phyloP scores from a whole-genome alignment of 2,888 invertebrate genomes.

The Hermodice carunculata region DNA sequence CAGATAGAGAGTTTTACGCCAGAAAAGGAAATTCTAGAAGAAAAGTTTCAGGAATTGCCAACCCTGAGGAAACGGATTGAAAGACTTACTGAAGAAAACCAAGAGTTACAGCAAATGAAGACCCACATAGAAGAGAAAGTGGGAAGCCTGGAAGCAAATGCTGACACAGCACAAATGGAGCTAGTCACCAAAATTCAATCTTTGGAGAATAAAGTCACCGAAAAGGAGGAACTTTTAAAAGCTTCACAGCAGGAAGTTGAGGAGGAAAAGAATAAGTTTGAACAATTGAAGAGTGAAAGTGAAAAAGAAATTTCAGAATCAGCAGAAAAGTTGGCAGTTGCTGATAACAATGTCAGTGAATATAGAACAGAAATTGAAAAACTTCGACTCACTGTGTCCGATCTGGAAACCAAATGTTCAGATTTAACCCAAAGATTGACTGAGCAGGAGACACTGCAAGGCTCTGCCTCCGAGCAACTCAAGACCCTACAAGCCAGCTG shows the following conservation, averaged over 20 bases:
- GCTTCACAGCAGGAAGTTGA: background rate
- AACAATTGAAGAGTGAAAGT: background rate
- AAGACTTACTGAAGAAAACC: slow-evolving; percentile 9
- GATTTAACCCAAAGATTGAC: too few species aligned
- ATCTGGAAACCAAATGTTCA: too few species aligned
- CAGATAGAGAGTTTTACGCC: slow-evolving; percentile 36
- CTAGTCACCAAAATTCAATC: background rate
- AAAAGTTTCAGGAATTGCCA: slow-evolving; percentile 24
- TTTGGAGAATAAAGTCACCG: background rate
- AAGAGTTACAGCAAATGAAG: slow-evolving; percentile 2
- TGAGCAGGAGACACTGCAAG: too few species aligned
- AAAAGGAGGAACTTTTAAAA: background rate
- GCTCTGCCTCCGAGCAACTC: too few species aligned
- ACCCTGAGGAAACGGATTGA: slow-evolving; percentile 14
- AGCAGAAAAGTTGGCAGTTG: too few species aligned
- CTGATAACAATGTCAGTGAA: too few species aligned
- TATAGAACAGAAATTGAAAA: too few species aligned
- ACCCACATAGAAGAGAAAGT: background rate
- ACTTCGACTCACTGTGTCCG: too few species aligned
- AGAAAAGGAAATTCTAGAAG: slow-evolving; percentile 33
- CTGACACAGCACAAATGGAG: background rate
- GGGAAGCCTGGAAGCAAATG: background rate
- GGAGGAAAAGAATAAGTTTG: background rate
- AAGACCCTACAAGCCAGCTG: too few species aligned
- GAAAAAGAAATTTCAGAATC: background rate